Base-by-base conservation (phyloP, 2,797 vertebrate genomes). In the Falco cherrug region DNA sequence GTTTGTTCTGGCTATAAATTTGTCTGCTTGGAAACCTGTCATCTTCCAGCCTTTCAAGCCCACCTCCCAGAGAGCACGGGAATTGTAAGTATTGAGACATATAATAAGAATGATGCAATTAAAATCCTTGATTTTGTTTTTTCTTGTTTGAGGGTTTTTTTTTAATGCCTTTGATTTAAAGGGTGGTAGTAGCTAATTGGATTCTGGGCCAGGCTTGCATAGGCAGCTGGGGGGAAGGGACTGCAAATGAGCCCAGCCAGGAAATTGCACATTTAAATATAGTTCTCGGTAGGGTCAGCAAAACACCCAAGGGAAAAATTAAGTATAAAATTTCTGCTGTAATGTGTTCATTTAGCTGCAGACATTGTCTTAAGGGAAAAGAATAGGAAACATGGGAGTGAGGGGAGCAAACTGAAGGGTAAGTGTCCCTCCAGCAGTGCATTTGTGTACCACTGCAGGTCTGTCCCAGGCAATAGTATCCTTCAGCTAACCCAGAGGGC, bases 191-290 rank as follows among this genome's bases (percentile, higher is more conserved):
- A 91, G 79, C 76, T 95, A 95, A 96, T 95, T 95, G 71, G 92
- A 89, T 96, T 96, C 79, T 70, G 84, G 84, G 76, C 69, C 84
- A 86, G 93, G 33, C 54, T 85, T 37, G 50, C 81, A 39, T 6
- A 65, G 81, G 75, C 89, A 89, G 84, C 71, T 1, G 24, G 53
- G 61, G 73, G 80, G 75, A 86, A 83, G 84, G 93, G 90, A 93
- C 90, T 89, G 61, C 64, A 95, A 95, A 87, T 74, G 71, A 87
- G 81, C 90, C 90, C 83, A 85, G 94, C 71, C 92, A 95, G 96
- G 96, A 97, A 97, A 96, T 94, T 90, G 89, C 84, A 87, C 68
- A 37, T 97, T 95, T 93, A 97, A 97, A 96, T 97, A 85, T 90
- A 96, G 95, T 85, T 91, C 92, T 95, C 22, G 33, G 78, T 93